phyloP scores from a whole-genome alignment of 2,888 invertebrate genomes.

The Heliconius sara region DNA sequence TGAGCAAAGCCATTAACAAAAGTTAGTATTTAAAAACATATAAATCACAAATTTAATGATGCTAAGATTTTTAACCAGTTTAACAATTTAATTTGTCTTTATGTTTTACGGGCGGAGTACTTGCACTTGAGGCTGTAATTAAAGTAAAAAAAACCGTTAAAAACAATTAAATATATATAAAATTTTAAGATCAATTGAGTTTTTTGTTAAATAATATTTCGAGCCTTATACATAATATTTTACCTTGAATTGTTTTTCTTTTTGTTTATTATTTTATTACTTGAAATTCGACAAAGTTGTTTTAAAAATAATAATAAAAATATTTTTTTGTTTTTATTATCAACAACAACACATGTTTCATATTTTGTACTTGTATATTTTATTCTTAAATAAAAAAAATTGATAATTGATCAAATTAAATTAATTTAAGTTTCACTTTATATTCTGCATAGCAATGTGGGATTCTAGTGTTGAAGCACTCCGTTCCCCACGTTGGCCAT shows the following conservation, averaged over 20 bases:
- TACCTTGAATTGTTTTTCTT: neutral
- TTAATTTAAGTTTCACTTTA: too few relatives aligned
- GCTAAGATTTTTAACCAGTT: neutral
- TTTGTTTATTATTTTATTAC: neutral
- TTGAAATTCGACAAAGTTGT: neutral
- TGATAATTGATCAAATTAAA: too few relatives aligned
- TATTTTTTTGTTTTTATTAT: neutral
- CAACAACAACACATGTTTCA: too few relatives aligned
- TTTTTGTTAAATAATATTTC: neutral
- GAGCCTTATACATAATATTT: neutral
- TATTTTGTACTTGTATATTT: too few relatives aligned
- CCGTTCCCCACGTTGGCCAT: too few relatives aligned
- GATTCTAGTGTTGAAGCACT: too few relatives aligned
- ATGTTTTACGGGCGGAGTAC: neutral
- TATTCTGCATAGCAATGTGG: too few relatives aligned
- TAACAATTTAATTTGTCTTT: too few relatives aligned
- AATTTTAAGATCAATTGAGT: neutral
- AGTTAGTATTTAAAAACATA: neutral
- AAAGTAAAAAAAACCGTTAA: neutral
- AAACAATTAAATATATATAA: constrained; percentile 13
- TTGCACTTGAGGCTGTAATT: neutral
- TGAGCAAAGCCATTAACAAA: neutral
- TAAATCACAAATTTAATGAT: neutral
- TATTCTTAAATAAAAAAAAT: too few relatives aligned
- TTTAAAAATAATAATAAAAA: neutral